Base-by-base conservation (phyloP, 2,888 invertebrate species). In the Lithophane semibrunnea region DNA sequence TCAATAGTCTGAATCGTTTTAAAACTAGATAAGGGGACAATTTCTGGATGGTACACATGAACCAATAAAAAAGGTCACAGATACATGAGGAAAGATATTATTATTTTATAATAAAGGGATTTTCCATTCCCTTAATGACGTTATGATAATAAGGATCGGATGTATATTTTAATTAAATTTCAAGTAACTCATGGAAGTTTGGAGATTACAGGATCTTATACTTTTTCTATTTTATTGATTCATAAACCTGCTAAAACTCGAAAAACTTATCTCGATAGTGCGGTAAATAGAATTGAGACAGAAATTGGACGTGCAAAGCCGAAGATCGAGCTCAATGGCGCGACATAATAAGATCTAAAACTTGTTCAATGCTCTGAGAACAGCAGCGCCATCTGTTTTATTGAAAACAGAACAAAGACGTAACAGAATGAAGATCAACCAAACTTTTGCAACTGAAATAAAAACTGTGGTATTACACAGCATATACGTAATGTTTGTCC, bases 291-390 rank as follows among this genome's bases (percentile, higher is more conserved):
- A 77, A 47, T 70, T 61, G 49, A 66, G 58, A 78, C 54, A 78
- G 61, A 78, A 83, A 73, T 78, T 78, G 73, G 67, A 78, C 47
- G 67, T 74, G 79, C 58, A 60, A 78, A 78, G 73, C 73, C 63
- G 63, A 78, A 71, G 63, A 73, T 65, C 64, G 54, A n/a, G 61
- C 61, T 49, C 79, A 83, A 78, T 82, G 67, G 60, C 37, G 64
- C 67, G 82, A 71, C 21, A 73, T 83, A 82, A 82, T 71, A 67
- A 71, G 73, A 82, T 82, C 67, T 60, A 60, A 82, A 82, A 83
- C 73, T 83, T 82, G 66, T 77, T 47, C 37, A 37, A 73, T 66
- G 78, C n/a, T 61, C 56, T 21, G 44, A 21, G 52, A 63, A 73
- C 60, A 66, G 44, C 13, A 75, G 18, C 58, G 69, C 73, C 73